Evolutionary conservation across 2,113 vertebrate genomes (phyloP), one percentile per base, ranked within the genome.

Genomic region (Pipra filicauda): DNA sequence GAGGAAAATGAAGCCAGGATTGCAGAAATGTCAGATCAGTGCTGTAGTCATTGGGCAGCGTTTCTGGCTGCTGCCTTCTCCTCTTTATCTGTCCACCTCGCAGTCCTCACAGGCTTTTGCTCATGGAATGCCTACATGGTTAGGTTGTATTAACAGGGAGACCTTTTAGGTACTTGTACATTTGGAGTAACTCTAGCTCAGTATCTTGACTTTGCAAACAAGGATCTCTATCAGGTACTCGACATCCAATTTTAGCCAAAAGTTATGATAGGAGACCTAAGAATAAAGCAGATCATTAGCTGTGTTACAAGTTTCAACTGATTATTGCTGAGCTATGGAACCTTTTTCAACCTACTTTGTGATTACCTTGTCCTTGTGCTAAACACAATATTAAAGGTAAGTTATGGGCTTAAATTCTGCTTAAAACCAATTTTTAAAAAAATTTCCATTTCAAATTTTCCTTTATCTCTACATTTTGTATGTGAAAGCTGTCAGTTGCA

Each of bases 31-130:
- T 59, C 52, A 49, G 18, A 6, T 51, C 21, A 28, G 57, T 20
- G n/a, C 52, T 81, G 65, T 11, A 75, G 65, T n/a, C 17, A 3
- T 6, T 20, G 48, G 15, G 41, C 18, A 84, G 6, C 0, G 0
- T 33, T 79, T 77, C 12, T 13, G 35, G 72, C 49, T 44, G 37
- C 59, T 49, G 20, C 55, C 49, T 58, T 87, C 46, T 66, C 27
- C 28, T 77, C 35, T 52, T 37, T 8, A 6, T n/a, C 46, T 59
- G 13, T 28, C 31, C 27, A 11, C 6, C 4, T 41, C 3, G 2
- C 35, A 33, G 21, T 12, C 46, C 27, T 46, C 33, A 17, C 19
- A 49, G 21, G 15, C 2, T 1, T 30, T 81, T 55, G 11, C 37
- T 73, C 21, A 5, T 8, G 12, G 51, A 35, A 44, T 17, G 7